A percentile compares a stretch with the other conserved stretches of the same genome.
phyloP scores from a whole-genome alignment of 2,888 invertebrate species.

The Neocrepidodera transversa region DNA sequence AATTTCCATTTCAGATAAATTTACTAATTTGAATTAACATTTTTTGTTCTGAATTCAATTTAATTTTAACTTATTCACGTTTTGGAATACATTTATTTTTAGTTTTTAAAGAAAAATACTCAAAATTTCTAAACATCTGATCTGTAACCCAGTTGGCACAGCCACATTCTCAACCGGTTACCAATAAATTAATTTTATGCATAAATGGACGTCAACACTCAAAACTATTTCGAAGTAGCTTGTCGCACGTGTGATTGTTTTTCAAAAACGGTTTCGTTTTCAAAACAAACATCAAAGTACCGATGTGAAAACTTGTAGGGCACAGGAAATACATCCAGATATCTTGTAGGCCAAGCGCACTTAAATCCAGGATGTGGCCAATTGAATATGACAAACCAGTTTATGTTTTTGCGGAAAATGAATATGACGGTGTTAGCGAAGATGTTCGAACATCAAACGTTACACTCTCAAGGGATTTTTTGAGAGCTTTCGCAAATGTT shows the following conservation, averaged over 20 bases:
- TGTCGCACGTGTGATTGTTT: constrained; percentile 13
- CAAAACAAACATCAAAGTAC: constrained; percentile 15
- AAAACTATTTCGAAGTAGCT: background rate
- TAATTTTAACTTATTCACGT: too few species aligned
- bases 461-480: background rate
- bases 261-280: background rate
- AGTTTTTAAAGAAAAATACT: background rate
- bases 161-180: background rate
- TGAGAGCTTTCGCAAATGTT: background rate
- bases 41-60: too few species aligned
- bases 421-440: background rate
- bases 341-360: constrained; percentile 27
- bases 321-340: constrained; percentile 42
- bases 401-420: constrained; percentile 26
- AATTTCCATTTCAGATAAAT: too few species aligned
- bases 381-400: constrained; percentile 44
- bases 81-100: too few species aligned
- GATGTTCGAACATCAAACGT: constrained; percentile 2
- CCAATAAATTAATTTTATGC: constrained; percentile 10
- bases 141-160: background rate
- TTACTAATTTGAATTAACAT: too few species aligned
- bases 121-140: background rate
- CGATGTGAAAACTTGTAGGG: constrained; percentile 15
- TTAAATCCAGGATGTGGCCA: constrained; percentile 41
- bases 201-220: background rate